Evolutionary conservation across 2,888 invertebrate genomes (phyloP), one percentile per base, ranked within the genome.

Genomic region (Orthosia incerta): DNA sequence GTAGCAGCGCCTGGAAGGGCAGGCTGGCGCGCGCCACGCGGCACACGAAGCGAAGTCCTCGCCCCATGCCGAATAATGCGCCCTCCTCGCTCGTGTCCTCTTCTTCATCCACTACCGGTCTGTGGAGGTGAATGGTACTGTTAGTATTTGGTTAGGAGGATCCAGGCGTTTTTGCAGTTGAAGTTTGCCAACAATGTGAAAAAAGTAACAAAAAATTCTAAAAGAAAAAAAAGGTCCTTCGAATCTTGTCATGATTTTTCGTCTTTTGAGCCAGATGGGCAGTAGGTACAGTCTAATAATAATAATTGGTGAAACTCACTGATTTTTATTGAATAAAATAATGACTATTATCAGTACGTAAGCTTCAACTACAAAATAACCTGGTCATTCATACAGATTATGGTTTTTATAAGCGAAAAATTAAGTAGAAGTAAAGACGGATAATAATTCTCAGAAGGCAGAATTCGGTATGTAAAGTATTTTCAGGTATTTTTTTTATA

Each of bases 1-100:
- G 97, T 97, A 99, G 98, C 89, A 99, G 96, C 79, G 99, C 99
- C 96, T 99, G 99, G 93, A 99, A 98, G 68, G 99, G 99, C 85
- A 99, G 97, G 31, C 99, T 99, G 70, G 99, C 98, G 91, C 99
- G 97, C 84, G 99, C 97, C 86, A 99, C 99, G 90, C 99, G 98
- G 87, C 98, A 98, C 93, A 99, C 97, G 97, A 99, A 98, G 83
- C 98, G 97, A 88, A 98, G 98, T 73, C 98, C 98, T 89, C 98
- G 97, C 77, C 91, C 93, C 90, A 98, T 97, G 15, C 95, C 89
- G 18, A 91, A 88, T 77, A 95, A 83, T 18, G 91, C 90, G 57
- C 88, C 91, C 63, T 92, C 93, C 61, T 92, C 94, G 39, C 87
- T 85, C 63, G 91, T 92, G 20, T 57, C 92, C 91, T 90, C 90